Base-by-base conservation (phyloP, 2,888 invertebrate genomes). In the Corbicula japonica region DNA sequence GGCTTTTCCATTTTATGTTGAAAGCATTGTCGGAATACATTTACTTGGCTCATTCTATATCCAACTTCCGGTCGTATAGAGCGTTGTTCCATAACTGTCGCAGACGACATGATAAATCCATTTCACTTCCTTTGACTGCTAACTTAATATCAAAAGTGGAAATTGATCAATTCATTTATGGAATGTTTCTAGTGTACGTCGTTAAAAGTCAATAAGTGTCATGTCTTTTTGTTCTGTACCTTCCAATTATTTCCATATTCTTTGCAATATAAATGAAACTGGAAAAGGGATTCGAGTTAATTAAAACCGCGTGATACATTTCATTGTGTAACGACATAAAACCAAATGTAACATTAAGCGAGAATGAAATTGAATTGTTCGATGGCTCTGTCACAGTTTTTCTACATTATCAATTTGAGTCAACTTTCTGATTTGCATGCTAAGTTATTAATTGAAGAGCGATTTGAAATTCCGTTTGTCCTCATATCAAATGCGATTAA, bases 91-190 rank as follows among this genome's bases (percentile, higher is more conserved):
- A 83, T 83, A 80, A 83, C 80, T 56, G 62, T 63, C 62, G 75
- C 83, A 78, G 76, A 78, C 77, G 77, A 83, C 83, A 83, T 80
- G 83, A 83, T 80, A 78, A 83, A 75, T 83, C 83, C 83, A 83
- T 83, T 83, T 83, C 77, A 54, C 72, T 77, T 54, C 83, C 70
- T 83, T 83, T 80, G 80, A 80, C 80, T 62, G 74, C 62, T 44
- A 80, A 80, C 75, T 75, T 71, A 66, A 81, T 75, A 81, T 75
- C 77, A 70, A 69, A 80, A 76, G 69, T 50, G 65, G 62, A 63
- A 73, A 83, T 78, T 79, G 83, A 83, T 83, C 79, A 79, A 76
- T 83, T 79, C 74, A 66, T 76, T 76, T 76, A 76, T 70, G 50
- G 79, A 65, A 68, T 76, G 70, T 76, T 79, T 70, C 74, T 74